Conservation (phyloP, 2,113 vertebrate species). For the Vulpes ferrilata region DNA sequence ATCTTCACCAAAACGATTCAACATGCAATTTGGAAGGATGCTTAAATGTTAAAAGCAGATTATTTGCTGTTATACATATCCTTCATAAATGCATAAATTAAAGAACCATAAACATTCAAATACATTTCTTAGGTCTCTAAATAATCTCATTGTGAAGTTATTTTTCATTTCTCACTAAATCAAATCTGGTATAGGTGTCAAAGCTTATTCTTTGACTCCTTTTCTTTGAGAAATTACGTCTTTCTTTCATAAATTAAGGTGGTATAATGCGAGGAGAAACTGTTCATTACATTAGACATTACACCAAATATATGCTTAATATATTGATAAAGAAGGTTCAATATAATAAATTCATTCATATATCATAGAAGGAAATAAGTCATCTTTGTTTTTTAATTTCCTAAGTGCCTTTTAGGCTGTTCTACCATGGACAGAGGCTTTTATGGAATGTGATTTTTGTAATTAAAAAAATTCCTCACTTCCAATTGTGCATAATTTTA, state of each 20-base stretch:
- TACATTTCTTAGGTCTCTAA: constrained; percentile 84
- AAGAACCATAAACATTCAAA: constrained; percentile 86
- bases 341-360: not conserved
- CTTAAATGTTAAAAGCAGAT: constrained; percentile 86
- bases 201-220: not conserved
- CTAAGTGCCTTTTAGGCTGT: constrained; percentile 36
- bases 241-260: constrained; percentile 39
- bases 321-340: constrained; percentile 8
- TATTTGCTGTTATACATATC: constrained; percentile 71
- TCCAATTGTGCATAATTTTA: constrained; percentile 45
- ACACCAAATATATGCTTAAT: not conserved
- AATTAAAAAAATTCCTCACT: constrained; percentile 21
- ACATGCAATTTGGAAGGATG: constrained; percentile 79
- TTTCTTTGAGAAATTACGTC: not conserved
- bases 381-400: constrained; percentile 33
- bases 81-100: constrained; percentile 75
- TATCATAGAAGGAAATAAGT: constrained; percentile 47
- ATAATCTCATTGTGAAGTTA: constrained; percentile 80
- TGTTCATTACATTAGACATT: not conserved
- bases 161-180: constrained; percentile 64
- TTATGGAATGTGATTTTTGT: constrained; percentile 54
- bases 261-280: constrained; percentile 1
- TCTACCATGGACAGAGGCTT: constrained; percentile 1
- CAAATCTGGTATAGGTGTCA: not conserved
- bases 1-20: constrained; percentile 83